These are phyloP conservation scores for Okamejei kenojei DNA, from an alignment of 2,797 vertebrate genomes.

Conservation along the genomic window DNA sequence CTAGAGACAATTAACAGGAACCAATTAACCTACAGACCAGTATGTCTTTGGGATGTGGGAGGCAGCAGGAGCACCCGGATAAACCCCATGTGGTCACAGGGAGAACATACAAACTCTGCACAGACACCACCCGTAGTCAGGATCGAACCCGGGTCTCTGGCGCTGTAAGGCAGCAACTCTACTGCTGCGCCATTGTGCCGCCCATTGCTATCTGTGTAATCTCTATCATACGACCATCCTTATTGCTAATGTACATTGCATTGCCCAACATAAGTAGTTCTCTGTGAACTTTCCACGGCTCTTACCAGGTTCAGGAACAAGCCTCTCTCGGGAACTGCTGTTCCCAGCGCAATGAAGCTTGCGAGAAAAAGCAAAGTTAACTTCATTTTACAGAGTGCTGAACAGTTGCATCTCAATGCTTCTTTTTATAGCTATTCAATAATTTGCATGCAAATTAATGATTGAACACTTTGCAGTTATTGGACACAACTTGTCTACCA, in stretches of 20 bases:
- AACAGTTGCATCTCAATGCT: not conserved
- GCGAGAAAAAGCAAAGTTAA: slow-evolving; percentile 44
- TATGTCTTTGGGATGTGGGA: no score
- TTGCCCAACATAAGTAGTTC: not conserved
- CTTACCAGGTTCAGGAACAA: slow-evolving; percentile 58
- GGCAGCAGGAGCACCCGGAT: no score
- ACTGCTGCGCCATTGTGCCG: no score
- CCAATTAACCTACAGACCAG: no score
- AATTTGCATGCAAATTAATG: not conserved
- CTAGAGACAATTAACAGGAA: no score
- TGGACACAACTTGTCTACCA: not conserved
- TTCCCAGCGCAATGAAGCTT: not conserved
- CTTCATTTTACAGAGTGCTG: slow-evolving; percentile 42
- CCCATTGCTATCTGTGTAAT: no score
- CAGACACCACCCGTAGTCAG: no score
- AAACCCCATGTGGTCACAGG: no score
- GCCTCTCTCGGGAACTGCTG: slow-evolving; percentile 43
- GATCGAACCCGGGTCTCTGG: no score
- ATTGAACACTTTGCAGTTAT: not conserved
- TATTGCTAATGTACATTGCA: not conserved
- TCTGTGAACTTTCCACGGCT: not conserved
- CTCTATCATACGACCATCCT: not conserved
- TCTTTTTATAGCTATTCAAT: not conserved
- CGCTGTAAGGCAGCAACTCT: no score
- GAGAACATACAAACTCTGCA: no score